Evolutionary conservation across 2,113 vertebrate species (phyloP).

Genomic region (Chaetodon auriga): DNA sequence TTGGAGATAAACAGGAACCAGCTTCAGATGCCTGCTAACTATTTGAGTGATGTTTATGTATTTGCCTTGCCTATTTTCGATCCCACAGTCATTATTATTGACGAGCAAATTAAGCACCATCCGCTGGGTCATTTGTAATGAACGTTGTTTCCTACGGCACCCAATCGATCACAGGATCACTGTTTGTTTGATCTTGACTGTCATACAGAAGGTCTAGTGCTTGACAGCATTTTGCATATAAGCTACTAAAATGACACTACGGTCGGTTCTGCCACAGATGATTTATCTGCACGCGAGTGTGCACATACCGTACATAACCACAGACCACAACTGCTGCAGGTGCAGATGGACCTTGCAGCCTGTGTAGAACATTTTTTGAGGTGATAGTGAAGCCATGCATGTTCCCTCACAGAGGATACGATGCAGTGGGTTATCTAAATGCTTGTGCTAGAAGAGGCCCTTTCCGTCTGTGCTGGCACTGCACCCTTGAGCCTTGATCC

Average conservation of each 20-base stretch:
- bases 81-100: constrained; percentile 16
- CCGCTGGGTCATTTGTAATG: background rate
- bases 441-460: constrained; percentile 24
- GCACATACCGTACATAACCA: background rate
- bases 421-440: background rate
- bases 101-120: background rate
- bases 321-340: background rate
- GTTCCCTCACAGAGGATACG: constrained; percentile 3
- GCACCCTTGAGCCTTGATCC: constrained; percentile 2
- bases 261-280: background rate
- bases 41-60: constrained; percentile 13
- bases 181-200: background rate
- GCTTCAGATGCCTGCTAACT: background rate
- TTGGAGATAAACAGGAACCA: constrained; percentile 1
- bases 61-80: background rate
- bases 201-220: background rate
- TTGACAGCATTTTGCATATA: background rate
- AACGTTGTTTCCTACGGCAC: background rate
- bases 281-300: background rate
- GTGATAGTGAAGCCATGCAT: background rate
- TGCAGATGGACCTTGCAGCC: background rate
- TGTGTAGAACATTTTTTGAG: background rate
- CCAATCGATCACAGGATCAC: background rate
- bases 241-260: background rate
- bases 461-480: constrained; percentile 29